Conservation (phyloP, 2,113 vertebrate genomes). For the Merops nubicus region DNA sequence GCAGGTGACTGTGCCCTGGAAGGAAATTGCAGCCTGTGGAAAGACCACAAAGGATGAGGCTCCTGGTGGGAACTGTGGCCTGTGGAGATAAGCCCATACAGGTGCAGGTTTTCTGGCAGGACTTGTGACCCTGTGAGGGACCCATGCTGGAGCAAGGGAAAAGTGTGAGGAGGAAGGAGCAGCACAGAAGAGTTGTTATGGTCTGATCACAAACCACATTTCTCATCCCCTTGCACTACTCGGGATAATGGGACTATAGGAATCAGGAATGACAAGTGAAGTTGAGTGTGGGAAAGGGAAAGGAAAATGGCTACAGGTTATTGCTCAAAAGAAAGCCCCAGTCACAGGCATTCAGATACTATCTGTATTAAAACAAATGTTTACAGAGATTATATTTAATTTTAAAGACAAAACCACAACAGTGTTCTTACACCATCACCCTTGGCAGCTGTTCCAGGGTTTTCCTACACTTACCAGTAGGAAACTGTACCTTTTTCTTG, state of each 20-base stretch:
- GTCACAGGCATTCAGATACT: neutral
- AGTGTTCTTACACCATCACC: neutral
- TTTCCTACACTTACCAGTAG: neutral
- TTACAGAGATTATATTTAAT: neutral
- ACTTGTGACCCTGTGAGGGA: neutral
- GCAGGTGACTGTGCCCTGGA: neutral
- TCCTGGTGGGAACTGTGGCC: neutral
- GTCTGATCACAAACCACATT: neutral
- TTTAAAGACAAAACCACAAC: neutral
- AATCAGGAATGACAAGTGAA: neutral
- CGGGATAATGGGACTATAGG: neutral
- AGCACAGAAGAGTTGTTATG: neutral
- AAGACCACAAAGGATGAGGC: neutral
- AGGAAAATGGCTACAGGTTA: neutral
- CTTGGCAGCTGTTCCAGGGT: neutral
- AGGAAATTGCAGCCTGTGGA: neutral
- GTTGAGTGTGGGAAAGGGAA: neutral
- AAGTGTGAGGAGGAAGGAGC: neutral
- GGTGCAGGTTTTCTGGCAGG: neutral
- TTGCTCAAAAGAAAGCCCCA: neutral
- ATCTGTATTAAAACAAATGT: neutral
- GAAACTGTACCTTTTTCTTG: neutral
- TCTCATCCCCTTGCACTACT: accelerated
- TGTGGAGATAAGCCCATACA: neutral
- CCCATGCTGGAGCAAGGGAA: neutral